Evolutionary conservation across 2,888 invertebrate genomes (phyloP).

Genomic region (Heterodera filipjevi): DNA sequence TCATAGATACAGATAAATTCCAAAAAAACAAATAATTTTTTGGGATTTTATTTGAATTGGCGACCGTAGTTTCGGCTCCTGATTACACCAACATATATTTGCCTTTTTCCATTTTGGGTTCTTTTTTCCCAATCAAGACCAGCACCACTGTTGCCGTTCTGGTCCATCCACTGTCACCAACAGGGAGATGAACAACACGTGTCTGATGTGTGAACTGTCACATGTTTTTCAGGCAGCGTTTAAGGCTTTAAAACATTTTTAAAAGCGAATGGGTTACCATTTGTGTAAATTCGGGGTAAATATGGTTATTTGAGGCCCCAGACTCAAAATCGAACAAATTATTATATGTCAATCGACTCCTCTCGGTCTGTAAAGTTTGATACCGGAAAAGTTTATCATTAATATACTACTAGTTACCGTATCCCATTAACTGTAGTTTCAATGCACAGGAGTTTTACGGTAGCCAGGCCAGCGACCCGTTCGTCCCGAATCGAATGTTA

Average conservation of each 20-base stretch:
- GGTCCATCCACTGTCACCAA: conserved; percentile 67
- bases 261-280: background rate
- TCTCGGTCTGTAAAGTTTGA: too few species aligned
- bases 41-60: too few species aligned
- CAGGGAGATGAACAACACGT: conserved; percentile 33
- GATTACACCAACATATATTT: too few species aligned
- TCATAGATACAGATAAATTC: too few species aligned
- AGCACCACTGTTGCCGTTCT: conserved; percentile 76
- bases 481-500: conserved; percentile 84
- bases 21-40: too few species aligned
- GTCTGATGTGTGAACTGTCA: conserved; percentile 93
- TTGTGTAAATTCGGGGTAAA: too few species aligned
- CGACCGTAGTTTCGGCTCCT: too few species aligned
- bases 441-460: conserved; percentile 48
- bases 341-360: background rate
- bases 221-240: conserved; percentile 80
- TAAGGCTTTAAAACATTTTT: background rate
- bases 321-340: too few species aligned
- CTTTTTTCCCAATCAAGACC: conserved; percentile 72
- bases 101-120: too few species aligned
- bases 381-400: too few species aligned
- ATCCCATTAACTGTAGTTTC: background rate
- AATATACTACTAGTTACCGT: too few species aligned
- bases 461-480: conserved; percentile 73
- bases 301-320: too few species aligned